Evolutionary conservation across 2,888 invertebrate genomes (phyloP), one percentile per base, ranked within the genome.

Genomic region (Ceriagrion tenellum): DNA sequence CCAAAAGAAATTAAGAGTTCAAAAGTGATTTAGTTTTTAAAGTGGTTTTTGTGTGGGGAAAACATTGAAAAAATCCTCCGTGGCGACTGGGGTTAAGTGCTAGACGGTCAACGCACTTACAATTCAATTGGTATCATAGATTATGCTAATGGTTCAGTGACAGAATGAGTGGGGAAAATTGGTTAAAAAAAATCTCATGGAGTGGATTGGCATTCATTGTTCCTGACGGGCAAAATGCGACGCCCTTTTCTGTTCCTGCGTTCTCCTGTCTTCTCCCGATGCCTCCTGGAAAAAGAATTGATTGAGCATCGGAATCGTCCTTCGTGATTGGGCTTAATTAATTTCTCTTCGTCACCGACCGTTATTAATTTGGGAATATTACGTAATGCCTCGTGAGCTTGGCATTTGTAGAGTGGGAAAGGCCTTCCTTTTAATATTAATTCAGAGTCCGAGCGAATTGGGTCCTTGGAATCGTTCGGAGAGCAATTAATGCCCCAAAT

Each of bases 351-450:
- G 81, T 81, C 16, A 3, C 10, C 16, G 35, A n/a, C 81, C 81
- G 81, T 81, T 81, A 81, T 81, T 81, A 81, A 81, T 81, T 81
- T 35, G 81, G 35, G 18, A 35, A 35, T 35, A 81, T 81, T 81
- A 81, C 81, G 81, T 35, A 81, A 35, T 81, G 81, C 81, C 16
- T 81, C 35, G 26, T 69, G 69, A 8, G 69, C 26, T 26, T 69
- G 81, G 81, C 30, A 81, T 81, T 35, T 81, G 81, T 35, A 35
- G 35, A 81, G 35, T 13, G 30, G 2, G 47, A 69, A n/a, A 35
- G 81, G 18, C 23, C 81, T 13, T 81, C 35, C 13, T 81, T 81
- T 81, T 6, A 35, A 81, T 81, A 81, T 81, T 16, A 81, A 81
- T 35, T 81, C 81, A 18, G 35, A 18, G n/a, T 26, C 12, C n/a